Percentiles rank a stretch among this genome's conserved stretches.
phyloP scores from a whole-genome alignment of 2,888 invertebrate genomes.

The Leucoma salicis region DNA sequence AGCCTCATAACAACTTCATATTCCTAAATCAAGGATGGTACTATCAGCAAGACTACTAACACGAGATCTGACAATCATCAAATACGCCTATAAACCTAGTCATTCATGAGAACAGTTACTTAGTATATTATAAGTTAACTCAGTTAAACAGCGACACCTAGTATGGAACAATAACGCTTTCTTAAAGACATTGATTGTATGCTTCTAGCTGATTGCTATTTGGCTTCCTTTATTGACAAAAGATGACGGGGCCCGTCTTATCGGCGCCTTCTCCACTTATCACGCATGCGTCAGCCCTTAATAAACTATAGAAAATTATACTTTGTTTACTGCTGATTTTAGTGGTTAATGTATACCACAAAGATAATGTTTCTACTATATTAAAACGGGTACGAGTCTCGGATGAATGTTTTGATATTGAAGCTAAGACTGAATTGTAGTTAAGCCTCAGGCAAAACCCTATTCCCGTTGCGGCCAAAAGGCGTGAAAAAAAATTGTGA shows the following conservation, averaged over 20 bases:
- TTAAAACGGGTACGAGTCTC: too few relatives aligned
- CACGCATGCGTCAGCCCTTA: constrained; percentile 37
- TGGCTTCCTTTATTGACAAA: constrained; percentile 73
- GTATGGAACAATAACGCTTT: constrained; percentile 32
- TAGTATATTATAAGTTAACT: neutral
- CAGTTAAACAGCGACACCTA: constrained; percentile 16
- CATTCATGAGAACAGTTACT: too few relatives aligned
- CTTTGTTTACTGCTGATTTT: neutral
- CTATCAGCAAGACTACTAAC: too few relatives aligned
- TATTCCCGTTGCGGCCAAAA: neutral
- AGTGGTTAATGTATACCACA: neutral
- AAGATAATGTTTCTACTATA: too few relatives aligned
- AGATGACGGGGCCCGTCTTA: constrained; percentile 63
- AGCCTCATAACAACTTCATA: too few relatives aligned
- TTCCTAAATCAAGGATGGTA: too few relatives aligned
- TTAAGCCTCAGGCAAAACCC: neutral
- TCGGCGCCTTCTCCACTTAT: constrained; percentile 53
- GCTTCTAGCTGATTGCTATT: constrained; percentile 58
- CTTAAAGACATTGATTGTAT: constrained; percentile 40
- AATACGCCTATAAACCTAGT: too few relatives aligned
- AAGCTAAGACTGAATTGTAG: too few relatives aligned
- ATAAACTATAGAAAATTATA: constrained; percentile 11
- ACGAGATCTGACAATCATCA: too few relatives aligned
- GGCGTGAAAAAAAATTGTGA: neutral
- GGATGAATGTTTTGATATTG: too few relatives aligned